phyloP scores from a whole-genome alignment of 1,140 invertebrate genomes.

The Drosophila pandora region DNA sequence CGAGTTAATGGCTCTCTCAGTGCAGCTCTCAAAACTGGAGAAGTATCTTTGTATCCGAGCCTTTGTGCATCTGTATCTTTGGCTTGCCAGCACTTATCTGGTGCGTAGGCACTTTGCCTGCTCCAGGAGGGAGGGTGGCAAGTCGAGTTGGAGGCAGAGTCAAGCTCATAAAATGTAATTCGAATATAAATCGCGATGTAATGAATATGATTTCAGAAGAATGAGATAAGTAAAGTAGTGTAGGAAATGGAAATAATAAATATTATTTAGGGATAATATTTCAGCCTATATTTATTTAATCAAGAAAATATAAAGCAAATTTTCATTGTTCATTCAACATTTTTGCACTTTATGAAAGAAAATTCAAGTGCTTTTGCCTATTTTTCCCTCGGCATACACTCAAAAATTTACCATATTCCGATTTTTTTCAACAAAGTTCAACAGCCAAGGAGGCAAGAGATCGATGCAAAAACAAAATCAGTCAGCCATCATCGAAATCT shows the following conservation, averaged over 20 bases:
- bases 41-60: constrained; percentile 46
- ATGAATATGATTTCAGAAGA: not conserved
- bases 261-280: too few species aligned
- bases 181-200: constrained; percentile 1
- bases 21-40: constrained; percentile 31
- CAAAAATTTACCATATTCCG: constrained; percentile 15
- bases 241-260: too few species aligned
- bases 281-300: too few species aligned
- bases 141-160: not conserved
- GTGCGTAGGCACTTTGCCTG: constrained; percentile 41
- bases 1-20: constrained; percentile 65
- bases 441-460: constrained; percentile 47
- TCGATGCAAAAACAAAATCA: constrained; percentile 11
- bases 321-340: constrained; percentile 60
- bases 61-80: constrained; percentile 57
- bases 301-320: not conserved
- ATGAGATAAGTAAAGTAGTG: constrained; percentile 2
- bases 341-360: constrained; percentile 73
- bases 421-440: constrained; percentile 55
- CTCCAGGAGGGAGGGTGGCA: not conserved
- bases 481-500: constrained; percentile 51
- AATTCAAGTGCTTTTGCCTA: constrained; percentile 54
- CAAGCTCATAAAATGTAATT: constrained; percentile 18
- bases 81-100: constrained; percentile 51
- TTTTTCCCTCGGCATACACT: constrained; percentile 17